A percentile compares a stretch with the other conserved stretches of the same genome.
These are phyloP conservation scores for Cyanoliseus patagonus DNA, from an alignment of 2,113 vertebrate species.

Conservation along the genomic window DNA sequence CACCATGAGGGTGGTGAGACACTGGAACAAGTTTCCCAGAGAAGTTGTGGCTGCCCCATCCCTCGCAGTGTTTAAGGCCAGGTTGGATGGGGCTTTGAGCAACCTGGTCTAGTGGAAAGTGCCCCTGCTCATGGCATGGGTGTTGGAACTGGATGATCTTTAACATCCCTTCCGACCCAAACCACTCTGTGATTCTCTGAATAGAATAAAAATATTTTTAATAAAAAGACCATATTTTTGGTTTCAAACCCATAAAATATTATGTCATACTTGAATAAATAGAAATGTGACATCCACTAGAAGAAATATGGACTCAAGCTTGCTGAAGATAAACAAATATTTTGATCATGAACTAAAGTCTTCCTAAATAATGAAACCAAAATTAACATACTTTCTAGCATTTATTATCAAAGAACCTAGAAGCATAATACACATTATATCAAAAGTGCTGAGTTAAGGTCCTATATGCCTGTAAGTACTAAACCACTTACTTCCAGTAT, in stretches of 20 bases:
- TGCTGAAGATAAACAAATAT: not conserved
- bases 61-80: not conserved
- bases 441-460: not conserved
- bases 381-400: not conserved
- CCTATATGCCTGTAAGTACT: not conserved
- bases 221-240: fast-evolving
- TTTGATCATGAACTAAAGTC: not conserved
- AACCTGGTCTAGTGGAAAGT: not conserved
- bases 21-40: not conserved
- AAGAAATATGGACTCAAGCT: not conserved
- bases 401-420: not conserved
- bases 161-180: not conserved
- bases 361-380: not conserved
- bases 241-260: not conserved
- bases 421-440: not conserved
- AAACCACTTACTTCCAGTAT: not conserved
- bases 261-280: not conserved
- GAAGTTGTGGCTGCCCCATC: not conserved
- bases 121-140: not conserved
- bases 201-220: not conserved
- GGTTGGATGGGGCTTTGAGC: not conserved
- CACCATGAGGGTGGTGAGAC: not conserved
- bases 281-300: not conserved
- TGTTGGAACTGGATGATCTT: not conserved
- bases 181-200: not conserved